A percentile compares a stretch with the other conserved stretches of the same genome.
These are phyloP conservation scores for Spicauda simplicius DNA, from an alignment of 2,888 invertebrate genomes.

Conservation along the genomic window DNA sequence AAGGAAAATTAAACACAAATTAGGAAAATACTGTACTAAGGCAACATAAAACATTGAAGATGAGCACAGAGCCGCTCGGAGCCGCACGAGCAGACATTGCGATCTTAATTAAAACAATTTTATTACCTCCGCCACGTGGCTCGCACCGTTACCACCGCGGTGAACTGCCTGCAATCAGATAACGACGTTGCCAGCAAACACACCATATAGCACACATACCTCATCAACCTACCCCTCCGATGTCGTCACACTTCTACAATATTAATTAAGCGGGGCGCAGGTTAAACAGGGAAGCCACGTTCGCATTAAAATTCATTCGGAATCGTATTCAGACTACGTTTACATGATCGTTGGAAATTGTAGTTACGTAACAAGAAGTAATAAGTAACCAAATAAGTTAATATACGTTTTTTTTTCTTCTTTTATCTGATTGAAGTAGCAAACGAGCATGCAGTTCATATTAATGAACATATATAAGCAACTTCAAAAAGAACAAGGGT, in stretches of 20 bases:
- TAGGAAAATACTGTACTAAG: slow-evolving; percentile 18
- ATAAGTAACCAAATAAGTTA: too few species aligned
- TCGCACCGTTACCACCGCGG: slow-evolving; percentile 8
- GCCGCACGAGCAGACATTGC: slow-evolving; percentile 15
- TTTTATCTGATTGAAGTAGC: too few species aligned
- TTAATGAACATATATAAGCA: too few species aligned
- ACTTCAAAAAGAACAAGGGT: too few species aligned
- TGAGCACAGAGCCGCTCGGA: slow-evolving; percentile 6
- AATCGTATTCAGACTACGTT: slow-evolving; percentile 20
- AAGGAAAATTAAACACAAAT: slow-evolving; percentile 28
- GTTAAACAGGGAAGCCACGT: slow-evolving; percentile 25
- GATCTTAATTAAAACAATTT: slow-evolving; percentile 36
- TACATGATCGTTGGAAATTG: slow-evolving; percentile 17
- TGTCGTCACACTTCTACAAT: slow-evolving; percentile 32
- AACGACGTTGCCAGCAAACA: slow-evolving; percentile 25
- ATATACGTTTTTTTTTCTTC: too few species aligned
- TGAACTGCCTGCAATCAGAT: slow-evolving; percentile 20
- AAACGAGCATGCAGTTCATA: too few species aligned
- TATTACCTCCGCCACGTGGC: slow-evolving; percentile 20
- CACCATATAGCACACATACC: slow-evolving; percentile 8
- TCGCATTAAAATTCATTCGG: slow-evolving; percentile 22
- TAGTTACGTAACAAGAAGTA: not conserved
- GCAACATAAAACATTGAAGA: slow-evolving; percentile 24
- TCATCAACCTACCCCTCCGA: slow-evolving; percentile 14
- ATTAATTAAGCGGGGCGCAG: slow-evolving; percentile 27